These are phyloP conservation scores for Drepana arcuata DNA, from an alignment of 1,140 invertebrate genomes.

Conservation along the genomic window DNA sequence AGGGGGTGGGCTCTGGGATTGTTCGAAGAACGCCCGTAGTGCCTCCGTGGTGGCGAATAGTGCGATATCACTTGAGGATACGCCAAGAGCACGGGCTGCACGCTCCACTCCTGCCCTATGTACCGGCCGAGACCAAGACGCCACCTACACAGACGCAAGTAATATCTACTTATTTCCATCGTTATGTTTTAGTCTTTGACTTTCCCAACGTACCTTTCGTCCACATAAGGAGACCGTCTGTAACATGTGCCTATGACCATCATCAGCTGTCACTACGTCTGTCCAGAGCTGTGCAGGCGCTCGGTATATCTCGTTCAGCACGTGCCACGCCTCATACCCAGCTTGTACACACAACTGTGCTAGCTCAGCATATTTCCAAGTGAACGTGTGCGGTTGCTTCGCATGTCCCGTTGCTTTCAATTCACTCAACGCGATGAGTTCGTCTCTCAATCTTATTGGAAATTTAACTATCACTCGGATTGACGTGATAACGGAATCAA, in stretches of 20 bases:
- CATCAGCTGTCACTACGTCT: conserved; percentile 39
- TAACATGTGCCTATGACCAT: conserved; percentile 72
- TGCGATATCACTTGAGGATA: conserved; percentile 79
- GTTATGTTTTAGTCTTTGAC: too few species aligned
- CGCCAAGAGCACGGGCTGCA: conserved; percentile 74
- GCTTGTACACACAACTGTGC: conserved; percentile 41
- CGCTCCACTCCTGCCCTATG: conserved; percentile 59
- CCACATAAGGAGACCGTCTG: conserved; percentile 82
- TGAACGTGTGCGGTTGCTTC: conserved; percentile 35
- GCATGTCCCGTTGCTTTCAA: conserved; percentile 38
- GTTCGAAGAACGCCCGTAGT: conserved; percentile 76
- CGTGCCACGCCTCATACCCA: conserved; percentile 30
- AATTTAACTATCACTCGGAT: conserved; percentile 28
- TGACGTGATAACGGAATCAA: conserved; percentile 21
- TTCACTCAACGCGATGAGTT: conserved; percentile 42
- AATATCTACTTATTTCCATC: conserved; percentile 1
- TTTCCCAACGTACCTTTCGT: conserved; percentile 73
- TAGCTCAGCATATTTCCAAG: conserved; percentile 54
- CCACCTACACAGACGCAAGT: conserved; percentile 59
- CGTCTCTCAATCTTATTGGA: conserved; percentile 35
- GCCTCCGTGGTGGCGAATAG: conserved; percentile 76
- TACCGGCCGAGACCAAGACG: conserved; percentile 82
- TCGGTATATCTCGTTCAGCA: conserved; percentile 33
- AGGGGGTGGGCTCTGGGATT: conserved; percentile 67
- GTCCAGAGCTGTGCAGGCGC: conserved; percentile 51